Conservation (phyloP, 2,888 invertebrate species). For the Andrena trimmerana region DNA sequence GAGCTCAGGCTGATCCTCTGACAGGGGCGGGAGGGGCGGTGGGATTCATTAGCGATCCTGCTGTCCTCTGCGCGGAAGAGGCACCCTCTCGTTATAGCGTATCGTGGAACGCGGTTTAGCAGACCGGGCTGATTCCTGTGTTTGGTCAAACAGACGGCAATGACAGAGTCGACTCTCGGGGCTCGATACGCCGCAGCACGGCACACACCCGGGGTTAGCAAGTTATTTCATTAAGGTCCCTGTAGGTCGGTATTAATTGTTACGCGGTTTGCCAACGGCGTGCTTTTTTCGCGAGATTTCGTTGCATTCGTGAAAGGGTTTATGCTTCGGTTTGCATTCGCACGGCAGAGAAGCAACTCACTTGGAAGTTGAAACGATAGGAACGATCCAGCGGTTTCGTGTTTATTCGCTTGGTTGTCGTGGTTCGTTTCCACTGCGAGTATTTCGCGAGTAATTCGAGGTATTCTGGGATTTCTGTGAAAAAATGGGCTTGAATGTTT, state of each 20-base stretch:
- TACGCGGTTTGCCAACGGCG: slow-evolving; percentile 35
- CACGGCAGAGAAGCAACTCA: background rate
- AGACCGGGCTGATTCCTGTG: slow-evolving; percentile 73
- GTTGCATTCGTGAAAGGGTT: slow-evolving; percentile 38
- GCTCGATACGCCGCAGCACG: slow-evolving; percentile 44
- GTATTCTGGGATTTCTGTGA: too few relatives aligned
- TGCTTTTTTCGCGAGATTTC: slow-evolving; percentile 57
- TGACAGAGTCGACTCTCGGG: slow-evolving; percentile 65
- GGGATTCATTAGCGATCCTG: slow-evolving; percentile 78
- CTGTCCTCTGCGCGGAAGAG: slow-evolving; percentile 60
- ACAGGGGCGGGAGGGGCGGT: slow-evolving; percentile 12
- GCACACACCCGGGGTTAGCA: slow-evolving; percentile 56
- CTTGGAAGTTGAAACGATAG: background rate
- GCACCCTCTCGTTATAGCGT: slow-evolving; percentile 53
- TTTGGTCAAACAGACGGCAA: slow-evolving; percentile 78
- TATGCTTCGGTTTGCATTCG: slow-evolving; percentile 25
- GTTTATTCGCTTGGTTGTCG: background rate
- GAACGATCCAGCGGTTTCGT: background rate
- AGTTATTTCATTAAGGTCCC: slow-evolving; percentile 74
- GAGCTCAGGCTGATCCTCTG: slow-evolving; percentile 8
- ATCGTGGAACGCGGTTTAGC: slow-evolving; percentile 68
- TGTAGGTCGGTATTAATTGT: slow-evolving; percentile 70
- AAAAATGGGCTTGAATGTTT: background rate
- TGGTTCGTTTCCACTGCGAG: background rate
- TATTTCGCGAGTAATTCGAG: background rate